Evolutionary conservation across 2,113 vertebrate species (phyloP).

Genomic region (Ophthalmolycus amberensis): DNA sequence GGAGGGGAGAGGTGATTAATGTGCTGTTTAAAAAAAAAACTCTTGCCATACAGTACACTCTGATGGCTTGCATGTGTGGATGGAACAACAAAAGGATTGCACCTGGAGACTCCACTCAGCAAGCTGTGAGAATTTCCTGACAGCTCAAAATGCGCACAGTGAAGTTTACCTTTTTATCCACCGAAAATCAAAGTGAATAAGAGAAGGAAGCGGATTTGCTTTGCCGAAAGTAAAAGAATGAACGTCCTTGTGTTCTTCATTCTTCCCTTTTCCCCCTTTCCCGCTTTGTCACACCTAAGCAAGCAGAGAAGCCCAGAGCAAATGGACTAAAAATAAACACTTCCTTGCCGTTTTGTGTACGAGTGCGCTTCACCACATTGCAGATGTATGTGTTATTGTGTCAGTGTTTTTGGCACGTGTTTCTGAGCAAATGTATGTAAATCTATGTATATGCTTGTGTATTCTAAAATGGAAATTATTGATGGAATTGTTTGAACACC

Average conservation of each 20-base stretch:
- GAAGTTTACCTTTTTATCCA: slow-evolving; percentile 3
- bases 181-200: slow-evolving; percentile 33
- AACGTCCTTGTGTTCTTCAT: not conserved
- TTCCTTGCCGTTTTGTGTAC: slow-evolving; percentile 28
- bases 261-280: slow-evolving; percentile 11
- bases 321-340: slow-evolving; percentile 61
- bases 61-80: slow-evolving; percentile 8
- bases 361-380: slow-evolving; percentile 1
- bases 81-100: slow-evolving; percentile 39
- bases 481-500: slow-evolving; percentile 82
- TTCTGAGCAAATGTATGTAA: slow-evolving; percentile 52
- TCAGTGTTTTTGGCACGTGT: slow-evolving; percentile 19
- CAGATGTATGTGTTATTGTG: not conserved
- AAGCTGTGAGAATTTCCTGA: slow-evolving; percentile 7
- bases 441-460: slow-evolving; percentile 52
- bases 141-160: slow-evolving; percentile 21
- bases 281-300: slow-evolving; percentile 54
- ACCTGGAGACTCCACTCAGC: slow-evolving; percentile 40
- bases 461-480: slow-evolving; percentile 83
- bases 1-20: slow-evolving; percentile 72
- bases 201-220: slow-evolving; percentile 13
- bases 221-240: slow-evolving; percentile 11
- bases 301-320: slow-evolving; percentile 59
- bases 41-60: slow-evolving; percentile 28
- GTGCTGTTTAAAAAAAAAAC: slow-evolving; percentile 37